Evolutionary conservation across 2,888 invertebrate genomes (phyloP).

Genomic region (Copidosoma aretas): DNA sequence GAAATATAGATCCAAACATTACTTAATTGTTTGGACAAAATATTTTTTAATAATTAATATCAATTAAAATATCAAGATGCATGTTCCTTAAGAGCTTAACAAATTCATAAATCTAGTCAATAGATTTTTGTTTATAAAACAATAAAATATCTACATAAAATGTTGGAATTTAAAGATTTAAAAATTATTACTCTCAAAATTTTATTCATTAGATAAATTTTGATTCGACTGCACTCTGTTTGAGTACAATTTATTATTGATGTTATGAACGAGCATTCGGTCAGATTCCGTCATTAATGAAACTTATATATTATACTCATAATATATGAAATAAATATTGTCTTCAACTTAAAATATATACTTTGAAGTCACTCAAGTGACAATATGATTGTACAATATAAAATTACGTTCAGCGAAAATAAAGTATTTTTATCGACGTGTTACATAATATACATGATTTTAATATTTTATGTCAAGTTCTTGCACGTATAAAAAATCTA

Average conservation of each 20-base stretch:
- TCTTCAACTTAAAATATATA: background rate
- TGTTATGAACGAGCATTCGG: constrained; percentile 9
- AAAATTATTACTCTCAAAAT: constrained; percentile 3
- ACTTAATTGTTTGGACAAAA: no score
- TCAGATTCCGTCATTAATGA: constrained; percentile 12
- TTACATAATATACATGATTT: constrained; percentile 31
- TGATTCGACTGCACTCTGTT: no score
- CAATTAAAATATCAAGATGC: no score
- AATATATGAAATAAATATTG: constrained; percentile 11
- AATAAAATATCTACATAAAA: constrained; percentile 25
- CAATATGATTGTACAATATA: constrained; percentile 10
- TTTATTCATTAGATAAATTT: no score
- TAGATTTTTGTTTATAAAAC: constrained; percentile 20
- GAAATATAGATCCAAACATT: no score
- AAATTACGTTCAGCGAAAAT: constrained; percentile 19
- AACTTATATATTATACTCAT: constrained; percentile 2
- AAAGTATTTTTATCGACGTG: constrained; percentile 12
- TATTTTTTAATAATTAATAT: no score
- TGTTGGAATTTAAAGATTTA: constrained; percentile 26
- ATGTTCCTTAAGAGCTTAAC: background rate
- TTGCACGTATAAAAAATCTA: background rate
- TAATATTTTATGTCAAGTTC: constrained; percentile 23
- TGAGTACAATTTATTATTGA: constrained; percentile 13
- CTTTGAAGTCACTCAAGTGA: constrained; percentile 12
- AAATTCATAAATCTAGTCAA: no score